Evolutionary conservation across 2,797 vertebrate genomes (phyloP).

Genomic region (Pseudochromis fuscus): DNA sequence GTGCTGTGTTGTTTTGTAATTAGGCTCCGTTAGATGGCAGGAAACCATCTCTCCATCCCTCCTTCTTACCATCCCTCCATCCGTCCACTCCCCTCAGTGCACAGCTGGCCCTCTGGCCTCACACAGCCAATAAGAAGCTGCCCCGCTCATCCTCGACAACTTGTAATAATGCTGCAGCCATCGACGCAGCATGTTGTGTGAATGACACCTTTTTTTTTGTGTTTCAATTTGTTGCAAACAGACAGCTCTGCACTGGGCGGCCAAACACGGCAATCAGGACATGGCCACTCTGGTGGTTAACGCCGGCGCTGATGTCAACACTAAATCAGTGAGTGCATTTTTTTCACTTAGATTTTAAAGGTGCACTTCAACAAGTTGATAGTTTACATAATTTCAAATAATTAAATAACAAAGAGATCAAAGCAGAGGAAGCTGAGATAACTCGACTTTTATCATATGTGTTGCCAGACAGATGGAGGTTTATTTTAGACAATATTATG

Average conservation of each 20-base stretch:
- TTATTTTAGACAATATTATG: background rate
- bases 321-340: constrained; percentile 82
- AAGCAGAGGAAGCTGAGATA: background rate
- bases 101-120: constrained; percentile 77
- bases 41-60: constrained; percentile 82
- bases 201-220: constrained; percentile 9
- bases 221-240: constrained; percentile 61
- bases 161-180: constrained; percentile 36
- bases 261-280: constrained; percentile 86
- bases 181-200: background rate
- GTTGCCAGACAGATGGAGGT: too few species aligned
- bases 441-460: too few species aligned
- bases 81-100: constrained; percentile 65
- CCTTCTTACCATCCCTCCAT: constrained; percentile 59
- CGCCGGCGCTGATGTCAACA: constrained; percentile 86
- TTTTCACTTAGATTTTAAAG: background rate
- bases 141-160: constrained; percentile 15
- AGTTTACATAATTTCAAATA: background rate
- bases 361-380: background rate
- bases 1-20: constrained; percentile 91
- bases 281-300: constrained; percentile 82
- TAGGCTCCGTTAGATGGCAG: constrained; percentile 88
- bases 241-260: constrained; percentile 90
- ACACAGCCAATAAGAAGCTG: constrained; percentile 58
- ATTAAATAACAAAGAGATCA: background rate